Base-by-base conservation (phyloP, 2,797 vertebrate species). In the Coendou prehensilis region DNA sequence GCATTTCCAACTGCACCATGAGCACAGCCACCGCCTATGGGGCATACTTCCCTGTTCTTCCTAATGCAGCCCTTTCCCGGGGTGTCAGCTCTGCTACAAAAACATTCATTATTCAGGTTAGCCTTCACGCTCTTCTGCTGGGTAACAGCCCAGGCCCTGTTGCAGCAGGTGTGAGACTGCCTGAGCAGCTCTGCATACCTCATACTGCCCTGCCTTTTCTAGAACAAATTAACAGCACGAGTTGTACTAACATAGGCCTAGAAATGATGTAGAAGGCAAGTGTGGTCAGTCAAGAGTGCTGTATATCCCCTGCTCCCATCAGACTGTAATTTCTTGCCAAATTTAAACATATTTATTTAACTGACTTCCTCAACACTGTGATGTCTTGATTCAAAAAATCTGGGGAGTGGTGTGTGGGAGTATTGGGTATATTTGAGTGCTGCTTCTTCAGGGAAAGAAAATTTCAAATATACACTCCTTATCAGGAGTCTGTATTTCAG, bases 1-100 rank as follows among this genome's bases (percentile, higher is more conserved):
- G 17, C 18, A 28, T 10, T 2, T 37, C 22, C 37, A 5, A 15
- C 22, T 33, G 4, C 0, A 5, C 47, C 4, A 10, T 0, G 0
- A 79, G 23, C 59, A 59, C 0, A 67, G 23, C 52, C 26, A 20
- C 26, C 23, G 20, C 20, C 57, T 47, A n/a, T 1, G 23, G 2
- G 41, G 2, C 13, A 11, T 5, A n/a, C 23, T 85, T 59, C 26
- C 63, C 59, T 61, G 41, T 61, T 76, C 30, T 69, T 92, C 47
- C 67, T 18, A 64, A 69, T 56, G 15, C 6, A 71, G 20, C 30
- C 7, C 47, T 79, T 69, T 52, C 45, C 3, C 73, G 30, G 26
- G 73, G 26, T 56, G 33, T 50, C 56, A 69, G 26, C 50, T 80
- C 50, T 20, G 4, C 41, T 67, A n/a, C 17, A 20, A 22, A 76